Conservation (phyloP, 1,140 invertebrate species). For the Monochamus saltuarius region DNA sequence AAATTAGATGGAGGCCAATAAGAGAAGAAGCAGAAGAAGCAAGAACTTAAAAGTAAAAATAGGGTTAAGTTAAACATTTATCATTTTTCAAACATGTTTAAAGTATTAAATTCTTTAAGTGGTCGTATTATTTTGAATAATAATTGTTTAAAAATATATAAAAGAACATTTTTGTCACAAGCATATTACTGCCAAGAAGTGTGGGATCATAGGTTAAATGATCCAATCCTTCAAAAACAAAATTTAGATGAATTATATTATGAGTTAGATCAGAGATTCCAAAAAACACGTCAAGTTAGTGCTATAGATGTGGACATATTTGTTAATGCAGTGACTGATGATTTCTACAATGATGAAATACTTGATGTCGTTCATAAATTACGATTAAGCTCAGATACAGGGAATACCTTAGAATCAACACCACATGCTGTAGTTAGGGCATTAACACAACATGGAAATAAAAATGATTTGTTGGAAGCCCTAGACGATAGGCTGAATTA, state of each 20-base stretch:
- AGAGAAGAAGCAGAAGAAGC: too few relatives aligned
- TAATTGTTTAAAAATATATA: not conserved
- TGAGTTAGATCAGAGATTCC: slow-evolving; percentile 62
- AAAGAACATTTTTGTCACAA: slow-evolving; percentile 60
- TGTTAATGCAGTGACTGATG: slow-evolving; percentile 60
- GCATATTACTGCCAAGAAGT: slow-evolving; percentile 66
- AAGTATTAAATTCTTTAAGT: slow-evolving; percentile 17
- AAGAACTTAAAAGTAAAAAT: too few relatives aligned
- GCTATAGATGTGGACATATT: slow-evolving; percentile 76
- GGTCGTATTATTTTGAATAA: slow-evolving; percentile 11
- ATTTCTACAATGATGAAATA: slow-evolving; percentile 63
- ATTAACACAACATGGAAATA: slow-evolving; percentile 61
- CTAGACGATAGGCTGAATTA: slow-evolving; percentile 82
- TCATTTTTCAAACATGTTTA: slow-evolving; percentile 22
- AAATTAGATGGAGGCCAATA: too few relatives aligned
- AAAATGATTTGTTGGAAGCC: slow-evolving; percentile 67
- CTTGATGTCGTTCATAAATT: slow-evolving; percentile 69
- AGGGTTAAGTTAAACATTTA: too few relatives aligned
- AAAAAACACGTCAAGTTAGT: slow-evolving; percentile 57
- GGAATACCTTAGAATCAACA: slow-evolving; percentile 74
- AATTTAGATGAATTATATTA: slow-evolving; percentile 64
- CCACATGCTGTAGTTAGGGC: slow-evolving; percentile 75
- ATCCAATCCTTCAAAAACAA: slow-evolving; percentile 63
- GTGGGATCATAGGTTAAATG: slow-evolving; percentile 65
- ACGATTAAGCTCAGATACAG: slow-evolving; percentile 66